Base-by-base conservation (phyloP, 2,797 vertebrate genomes). In the Sphenopsis melanotis region DNA sequence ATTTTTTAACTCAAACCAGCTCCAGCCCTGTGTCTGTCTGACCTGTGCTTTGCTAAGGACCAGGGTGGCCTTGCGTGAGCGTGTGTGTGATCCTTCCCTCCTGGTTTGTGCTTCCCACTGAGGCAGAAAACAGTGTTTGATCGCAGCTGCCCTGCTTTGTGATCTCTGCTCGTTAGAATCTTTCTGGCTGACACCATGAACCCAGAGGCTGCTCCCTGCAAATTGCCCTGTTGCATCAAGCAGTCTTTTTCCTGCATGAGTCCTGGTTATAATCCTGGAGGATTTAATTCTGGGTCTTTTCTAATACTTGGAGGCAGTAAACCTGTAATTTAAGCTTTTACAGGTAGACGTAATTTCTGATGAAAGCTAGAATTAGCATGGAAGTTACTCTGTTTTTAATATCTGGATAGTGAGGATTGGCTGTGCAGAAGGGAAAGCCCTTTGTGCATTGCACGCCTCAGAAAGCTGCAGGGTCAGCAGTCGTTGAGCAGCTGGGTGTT, bases 271-370 rank as follows among this genome's bases (percentile, higher is more conserved):
- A 53, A 30, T 81, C 72, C 59, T 16, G n/a, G 49, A 77, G 53
- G n/a, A 87, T 82, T 74, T 90, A 53, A 65, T 92, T 90, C 83
- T 83, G 72, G 15, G 44, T 46, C 66, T 93, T 79, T 79, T 72
- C 74, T 94, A 86, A 89, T 90, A 66, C 72, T 89, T 52, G 26
- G 30, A 90, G 60, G 49, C 21, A 77, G 56, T 63, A 95, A 94
- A 75, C 59, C 84, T 92, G 63, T 93, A 88, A 95, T 95, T 97
- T 95, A 91, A 86, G 61, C 63, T 94, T 92, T 83, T 85, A 87
- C 47, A 61, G 63, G 68, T 85, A 83, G 87, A 87, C 14, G 4
- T 46, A 14, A 66, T 93, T 95, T 91, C 77, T 81, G 55, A 59
- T 89, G 69, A 93, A 90, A 93, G 77, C 0, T 0, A 83, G 49